Evolutionary conservation across 2,888 invertebrate genomes (phyloP).

Genomic region (Agrenia bidenticulata): DNA sequence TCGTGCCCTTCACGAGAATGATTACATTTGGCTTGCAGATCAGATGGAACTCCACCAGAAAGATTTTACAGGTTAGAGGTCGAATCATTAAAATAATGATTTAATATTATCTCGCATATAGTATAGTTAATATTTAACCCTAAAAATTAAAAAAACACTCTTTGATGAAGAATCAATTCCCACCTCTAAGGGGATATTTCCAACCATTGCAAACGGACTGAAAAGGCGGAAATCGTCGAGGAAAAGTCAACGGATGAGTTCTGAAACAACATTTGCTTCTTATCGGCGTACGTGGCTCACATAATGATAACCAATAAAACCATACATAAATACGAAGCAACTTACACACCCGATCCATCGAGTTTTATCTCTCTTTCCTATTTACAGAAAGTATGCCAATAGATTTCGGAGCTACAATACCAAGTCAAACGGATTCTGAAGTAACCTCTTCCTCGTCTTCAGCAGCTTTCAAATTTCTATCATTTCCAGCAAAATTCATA

Average conservation of each 20-base stretch:
- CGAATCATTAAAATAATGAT: no score
- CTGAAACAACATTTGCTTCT: not conserved
- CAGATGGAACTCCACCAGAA: not conserved
- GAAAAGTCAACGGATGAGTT: not conserved
- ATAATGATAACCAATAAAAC: not conserved
- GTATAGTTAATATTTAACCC: not conserved
- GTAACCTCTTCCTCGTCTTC: not conserved
- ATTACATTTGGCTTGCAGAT: conserved; percentile 13
- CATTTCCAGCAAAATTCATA: not conserved
- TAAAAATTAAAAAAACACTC: not conserved
- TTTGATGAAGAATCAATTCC: not conserved
- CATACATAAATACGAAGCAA: not conserved
- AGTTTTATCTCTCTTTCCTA: not conserved
- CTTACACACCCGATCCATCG: no score
- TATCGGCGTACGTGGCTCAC: not conserved
- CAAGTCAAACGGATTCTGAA: not conserved
- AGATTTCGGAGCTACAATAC: not conserved
- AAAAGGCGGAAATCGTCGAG: conserved; percentile 4
- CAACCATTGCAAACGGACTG: not conserved
- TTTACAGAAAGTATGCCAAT: conserved; percentile 8
- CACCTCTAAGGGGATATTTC: conserved; percentile 4
- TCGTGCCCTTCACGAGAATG: not conserved
- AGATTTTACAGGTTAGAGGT: no score
- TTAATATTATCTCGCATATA: no score
- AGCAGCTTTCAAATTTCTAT: not conserved